A percentile compares a stretch with the other conserved stretches of the same genome.
These are phyloP conservation scores for Tetramorium alpestre DNA, from an alignment of 1,140 invertebrate species.

Conservation along the genomic window DNA sequence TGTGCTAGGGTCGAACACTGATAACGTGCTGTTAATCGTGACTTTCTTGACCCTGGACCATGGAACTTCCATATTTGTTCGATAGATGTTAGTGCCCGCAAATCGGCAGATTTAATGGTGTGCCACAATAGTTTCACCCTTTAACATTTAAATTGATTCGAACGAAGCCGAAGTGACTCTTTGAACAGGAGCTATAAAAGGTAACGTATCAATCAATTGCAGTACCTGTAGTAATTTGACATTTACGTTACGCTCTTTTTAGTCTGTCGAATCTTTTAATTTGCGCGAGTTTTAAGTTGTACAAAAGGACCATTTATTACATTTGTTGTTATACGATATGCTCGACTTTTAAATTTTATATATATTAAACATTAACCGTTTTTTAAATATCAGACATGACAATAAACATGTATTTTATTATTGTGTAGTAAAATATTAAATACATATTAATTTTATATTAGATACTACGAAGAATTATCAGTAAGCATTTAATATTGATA, in stretches of 20 bases:
- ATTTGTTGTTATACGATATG: neutral
- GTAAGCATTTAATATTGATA: constrained; percentile 13
- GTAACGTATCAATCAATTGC: constrained; percentile 33
- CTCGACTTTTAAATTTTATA: neutral
- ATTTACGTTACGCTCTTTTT: constrained; percentile 20
- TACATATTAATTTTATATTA: neutral
- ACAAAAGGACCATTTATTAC: neutral
- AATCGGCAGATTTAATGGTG: constrained; percentile 27
- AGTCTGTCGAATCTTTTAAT: neutral
- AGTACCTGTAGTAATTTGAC: constrained; percentile 36
- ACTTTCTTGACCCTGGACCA: constrained; percentile 79
- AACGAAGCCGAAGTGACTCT: constrained; percentile 5
- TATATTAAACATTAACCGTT: neutral
- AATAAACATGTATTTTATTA: neutral
- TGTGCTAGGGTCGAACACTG: constrained; percentile 77
- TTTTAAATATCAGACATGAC: neutral
- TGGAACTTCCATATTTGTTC: constrained; percentile 78
- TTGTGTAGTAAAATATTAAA: neutral
- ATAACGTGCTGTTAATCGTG: constrained; percentile 81
- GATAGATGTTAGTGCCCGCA: constrained; percentile 20
- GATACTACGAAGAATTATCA: neutral
- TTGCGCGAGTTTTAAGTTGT: neutral
- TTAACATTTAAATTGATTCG: constrained; percentile 47
- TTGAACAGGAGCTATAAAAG: neutral
- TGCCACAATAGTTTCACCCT: constrained; percentile 35